phyloP scores from a whole-genome alignment of 2,113 vertebrate species.

The Bombycilla garrulus region DNA sequence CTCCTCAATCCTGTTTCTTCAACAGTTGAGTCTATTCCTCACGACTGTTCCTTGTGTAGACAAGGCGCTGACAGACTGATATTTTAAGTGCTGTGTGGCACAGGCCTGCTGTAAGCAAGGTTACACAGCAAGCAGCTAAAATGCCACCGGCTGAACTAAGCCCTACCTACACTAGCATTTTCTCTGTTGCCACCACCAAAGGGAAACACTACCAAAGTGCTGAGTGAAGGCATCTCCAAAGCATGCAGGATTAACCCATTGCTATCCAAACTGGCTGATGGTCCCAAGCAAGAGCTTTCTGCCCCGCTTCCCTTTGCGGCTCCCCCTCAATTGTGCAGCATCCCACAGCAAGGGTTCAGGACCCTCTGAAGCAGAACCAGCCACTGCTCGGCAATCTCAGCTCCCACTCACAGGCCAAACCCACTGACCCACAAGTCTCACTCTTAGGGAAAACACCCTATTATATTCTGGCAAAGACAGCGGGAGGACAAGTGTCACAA shows the following conservation, averaged over 20 bases:
- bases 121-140: slow-evolving; percentile 50
- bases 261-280: neutral
- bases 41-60: slow-evolving; percentile 23
- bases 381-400: neutral
- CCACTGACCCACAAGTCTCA: neutral
- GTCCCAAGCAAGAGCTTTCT: neutral
- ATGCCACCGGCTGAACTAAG: slow-evolving; percentile 25
- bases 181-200: slow-evolving; percentile 11
- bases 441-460: neutral
- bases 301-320: neutral
- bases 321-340: neutral
- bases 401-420: neutral
- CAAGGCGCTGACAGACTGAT: slow-evolving; percentile 59
- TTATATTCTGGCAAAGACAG: neutral
- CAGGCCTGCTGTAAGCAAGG: slow-evolving; percentile 60
- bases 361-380: neutral
- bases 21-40: slow-evolving; percentile 60
- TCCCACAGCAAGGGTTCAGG: rapidly evolving
- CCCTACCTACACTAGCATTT: slow-evolving; percentile 46
- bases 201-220: neutral
- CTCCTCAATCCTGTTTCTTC: slow-evolving; percentile 61
- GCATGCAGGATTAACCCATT: neutral
- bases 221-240: neutral
- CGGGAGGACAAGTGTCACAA: neutral
- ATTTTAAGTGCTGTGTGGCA: slow-evolving; percentile 59